Evolutionary conservation across 1,140 invertebrate genomes (phyloP).

Genomic region (Bombus ignitus): DNA sequence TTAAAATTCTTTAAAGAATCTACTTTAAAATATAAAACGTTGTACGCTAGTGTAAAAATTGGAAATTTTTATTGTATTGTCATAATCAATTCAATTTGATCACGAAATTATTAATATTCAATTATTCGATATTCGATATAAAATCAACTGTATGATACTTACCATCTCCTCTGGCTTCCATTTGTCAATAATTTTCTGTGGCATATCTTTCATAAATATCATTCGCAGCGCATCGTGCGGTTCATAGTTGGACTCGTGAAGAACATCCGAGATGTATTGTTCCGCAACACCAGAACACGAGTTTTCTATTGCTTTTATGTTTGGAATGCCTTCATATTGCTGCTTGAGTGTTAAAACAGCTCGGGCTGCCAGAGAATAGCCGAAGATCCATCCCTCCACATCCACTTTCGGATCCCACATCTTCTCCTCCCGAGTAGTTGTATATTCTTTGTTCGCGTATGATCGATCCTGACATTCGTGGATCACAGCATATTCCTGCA

Average conservation of each 20-base stretch:
- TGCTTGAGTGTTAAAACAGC: not conserved
- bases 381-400: not conserved
- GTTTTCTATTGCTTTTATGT: constrained; percentile 12
- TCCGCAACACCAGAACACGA: not conserved
- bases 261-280: constrained; percentile 18
- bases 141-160: not conserved
- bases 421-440: constrained; percentile 19
- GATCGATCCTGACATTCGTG: not conserved
- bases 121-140: too few relatives aligned
- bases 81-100: too few relatives aligned
- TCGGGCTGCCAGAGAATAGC: not conserved
- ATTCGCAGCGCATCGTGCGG: constrained; percentile 3
- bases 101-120: too few relatives aligned
- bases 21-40: too few relatives aligned
- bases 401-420: constrained; percentile 22
- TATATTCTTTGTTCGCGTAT: constrained; percentile 7
- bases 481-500: constrained; percentile 8
- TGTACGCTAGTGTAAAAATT: too few relatives aligned
- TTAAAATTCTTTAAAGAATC: too few relatives aligned
- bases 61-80: too few relatives aligned
- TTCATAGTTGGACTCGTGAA: not conserved
- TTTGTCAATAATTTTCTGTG: not conserved
- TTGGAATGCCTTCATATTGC: not conserved
- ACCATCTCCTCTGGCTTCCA: constrained; percentile 18
- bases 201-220: not conserved